Percentiles rank a stretch among this genome's conserved stretches.
These are phyloP conservation scores for Pharmacophagus antenor DNA, from an alignment of 2,888 invertebrate genomes.

Conservation along the genomic window DNA sequence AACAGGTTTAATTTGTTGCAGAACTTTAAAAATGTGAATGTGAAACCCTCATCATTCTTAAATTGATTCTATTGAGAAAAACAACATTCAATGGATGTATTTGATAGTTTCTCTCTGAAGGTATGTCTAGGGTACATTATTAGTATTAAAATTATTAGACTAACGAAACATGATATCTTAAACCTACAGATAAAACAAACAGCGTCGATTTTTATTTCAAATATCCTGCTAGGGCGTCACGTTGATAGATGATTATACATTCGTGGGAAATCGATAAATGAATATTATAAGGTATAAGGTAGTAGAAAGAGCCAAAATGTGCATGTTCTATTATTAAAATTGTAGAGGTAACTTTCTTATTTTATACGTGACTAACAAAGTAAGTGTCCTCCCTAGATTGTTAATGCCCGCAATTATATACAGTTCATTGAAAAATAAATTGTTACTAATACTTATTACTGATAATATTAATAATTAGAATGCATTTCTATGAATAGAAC, in stretches of 20 bases:
- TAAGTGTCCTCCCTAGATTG: conserved; percentile 4
- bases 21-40: neutral
- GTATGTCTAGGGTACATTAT: neutral
- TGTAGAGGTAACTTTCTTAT: neutral
- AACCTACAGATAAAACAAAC: neutral
- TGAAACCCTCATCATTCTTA: neutral
- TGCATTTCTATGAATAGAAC: conserved; percentile 29
- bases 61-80: neutral
- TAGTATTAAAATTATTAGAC: neutral
- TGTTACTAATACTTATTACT: conserved; percentile 22
- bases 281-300: no score
- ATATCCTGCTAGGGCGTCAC: neutral
- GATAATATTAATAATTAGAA: conserved; percentile 26
- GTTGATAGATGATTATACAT: no score
- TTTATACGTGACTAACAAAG: conserved; percentile 1
- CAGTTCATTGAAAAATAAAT: conserved; percentile 31
- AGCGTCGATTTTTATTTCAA: neutral
- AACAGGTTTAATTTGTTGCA: conserved; percentile 12
- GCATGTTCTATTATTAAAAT: no score
- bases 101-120: neutral
- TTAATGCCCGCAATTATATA: conserved; percentile 21
- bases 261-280: no score
- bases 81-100: neutral
- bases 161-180: neutral
- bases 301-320: no score